These are phyloP conservation scores for Rhorus exstirpatorius DNA, from an alignment of 2,888 invertebrate genomes.

Conservation along the genomic window DNA sequence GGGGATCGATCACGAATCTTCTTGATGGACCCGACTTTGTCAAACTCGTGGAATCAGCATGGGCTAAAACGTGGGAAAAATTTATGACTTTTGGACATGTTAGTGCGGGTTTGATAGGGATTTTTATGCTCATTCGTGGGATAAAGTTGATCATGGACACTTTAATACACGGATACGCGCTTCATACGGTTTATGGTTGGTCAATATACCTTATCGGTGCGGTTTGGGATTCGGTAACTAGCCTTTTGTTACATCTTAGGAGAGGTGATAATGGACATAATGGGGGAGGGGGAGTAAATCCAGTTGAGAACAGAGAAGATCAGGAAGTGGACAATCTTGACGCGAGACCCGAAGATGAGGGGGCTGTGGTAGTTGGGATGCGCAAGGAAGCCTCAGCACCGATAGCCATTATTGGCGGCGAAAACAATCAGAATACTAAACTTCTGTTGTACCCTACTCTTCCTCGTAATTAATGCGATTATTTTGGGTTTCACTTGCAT, in stretches of 20 bases:
- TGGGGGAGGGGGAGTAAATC: too few relatives aligned
- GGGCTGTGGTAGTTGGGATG: too few relatives aligned
- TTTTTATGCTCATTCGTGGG: slow-evolving; percentile 28
- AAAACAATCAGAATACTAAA: too few relatives aligned
- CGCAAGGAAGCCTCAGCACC: too few relatives aligned
- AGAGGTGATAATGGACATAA: too few relatives aligned
- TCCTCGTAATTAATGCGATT: too few relatives aligned
- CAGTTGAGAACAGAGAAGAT: too few relatives aligned
- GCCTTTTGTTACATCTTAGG: slow-evolving; percentile 25
- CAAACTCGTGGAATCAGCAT: slow-evolving; percentile 19
- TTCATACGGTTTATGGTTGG: slow-evolving; percentile 50
- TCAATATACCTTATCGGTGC: slow-evolving; percentile 41
- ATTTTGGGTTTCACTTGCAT: too few relatives aligned
- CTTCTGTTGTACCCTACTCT: too few relatives aligned
- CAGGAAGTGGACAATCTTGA: too few relatives aligned
- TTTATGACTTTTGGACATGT: slow-evolving; percentile 54
- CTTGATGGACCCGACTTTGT: slow-evolving; percentile 32
- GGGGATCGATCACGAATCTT: slow-evolving; percentile 28
- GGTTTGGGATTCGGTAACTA: slow-evolving; percentile 40
- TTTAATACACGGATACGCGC: slow-evolving; percentile 34
- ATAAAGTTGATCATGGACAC: slow-evolving; percentile 25
- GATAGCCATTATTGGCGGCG: too few relatives aligned
- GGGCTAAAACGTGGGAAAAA: slow-evolving; percentile 42
- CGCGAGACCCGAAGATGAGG: too few relatives aligned
- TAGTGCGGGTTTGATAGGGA: slow-evolving; percentile 57